Base-by-base conservation (phyloP, 1,140 invertebrate genomes). In the Conopomorpha cramerella region DNA sequence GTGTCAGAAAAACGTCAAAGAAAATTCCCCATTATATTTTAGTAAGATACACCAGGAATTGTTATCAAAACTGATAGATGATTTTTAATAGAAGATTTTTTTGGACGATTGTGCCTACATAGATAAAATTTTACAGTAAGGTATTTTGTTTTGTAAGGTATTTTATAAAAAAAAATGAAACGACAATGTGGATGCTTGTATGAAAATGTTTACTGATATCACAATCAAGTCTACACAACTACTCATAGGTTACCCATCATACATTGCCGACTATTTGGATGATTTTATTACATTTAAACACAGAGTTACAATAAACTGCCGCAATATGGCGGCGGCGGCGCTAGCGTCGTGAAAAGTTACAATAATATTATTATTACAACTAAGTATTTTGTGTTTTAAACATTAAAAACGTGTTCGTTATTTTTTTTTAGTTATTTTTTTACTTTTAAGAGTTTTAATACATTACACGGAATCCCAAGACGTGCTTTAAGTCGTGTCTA, bases 171-270 rank as follows among this genome's bases (percentile, higher is more conserved):
- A n/a, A 27, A 49, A 72, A 64, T 66, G 43, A 71, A 71, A 71
- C 59, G 55, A 49, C 23, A 19, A 27, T 48, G 12, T 71, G 65
- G 71, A 76, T 76, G 71, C 71, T 76, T 64, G 71, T 76, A 76
- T 76, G 71, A 76, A 76, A 76, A 76, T 72, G 67, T 76, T 76
- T 76, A 76, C 59, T 76, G 71, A 70, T 76, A 76, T 76, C 71
- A 76, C 71, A 76, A 76, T 72, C 59, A 76, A 72, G 53, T 71
- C 71, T 76, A 72, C 67, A 67, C 63, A 66, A 54, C 71, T 72
- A 76, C 65, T 51, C 65, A 45, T n/a, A n/a, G n/a, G 56, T 61
- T 54, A 68, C 55, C 63, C 68, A 55, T 57, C 57, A 54, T 50
- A 49, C 53, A 59, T 58, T 52, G 46, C 54, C 53, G 60, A 62